These are phyloP conservation scores for Drosophila mauritiana DNA, from an alignment of 1,140 invertebrate genomes.

Conservation along the genomic window DNA sequence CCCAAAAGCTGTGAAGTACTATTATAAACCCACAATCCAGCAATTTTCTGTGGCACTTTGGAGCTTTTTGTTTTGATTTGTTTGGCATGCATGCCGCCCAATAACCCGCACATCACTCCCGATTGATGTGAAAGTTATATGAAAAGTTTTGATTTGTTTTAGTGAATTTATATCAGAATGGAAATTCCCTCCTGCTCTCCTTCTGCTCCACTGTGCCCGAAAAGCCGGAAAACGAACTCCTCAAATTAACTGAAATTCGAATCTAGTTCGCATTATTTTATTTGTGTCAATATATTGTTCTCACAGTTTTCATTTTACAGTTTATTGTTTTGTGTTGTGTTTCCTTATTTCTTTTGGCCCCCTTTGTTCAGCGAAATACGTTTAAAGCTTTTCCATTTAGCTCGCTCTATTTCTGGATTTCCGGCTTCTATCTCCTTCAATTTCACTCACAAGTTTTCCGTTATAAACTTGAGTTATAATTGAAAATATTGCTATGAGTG, in stretches of 20 bases:
- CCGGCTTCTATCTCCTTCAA: constrained; percentile 12
- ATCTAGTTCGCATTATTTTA: constrained; percentile 40
- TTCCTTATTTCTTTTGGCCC: constrained; percentile 19
- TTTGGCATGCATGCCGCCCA: constrained; percentile 50
- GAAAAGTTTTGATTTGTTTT: constrained; percentile 82
- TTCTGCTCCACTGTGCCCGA: not conserved
- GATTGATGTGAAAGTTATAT: constrained; percentile 79
- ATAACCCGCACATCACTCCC: not conserved
- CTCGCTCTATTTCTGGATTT: constrained; percentile 8
- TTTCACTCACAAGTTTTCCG: constrained; percentile 55
- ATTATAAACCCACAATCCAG: constrained; percentile 60
- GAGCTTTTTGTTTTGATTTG: constrained; percentile 57
- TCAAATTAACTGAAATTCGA: constrained; percentile 73
- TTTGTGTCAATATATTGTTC: constrained; percentile 44
- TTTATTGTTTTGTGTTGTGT: constrained; percentile 43
- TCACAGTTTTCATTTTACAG: constrained; percentile 28
- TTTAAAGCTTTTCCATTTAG: constrained; percentile 52
- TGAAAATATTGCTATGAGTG: constrained; percentile 70
- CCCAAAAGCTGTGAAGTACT: constrained; percentile 1
- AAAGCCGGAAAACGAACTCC: constrained; percentile 40
- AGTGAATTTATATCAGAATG: constrained; percentile 75
- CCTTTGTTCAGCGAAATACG: constrained; percentile 27
- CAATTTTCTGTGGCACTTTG: constrained; percentile 46
- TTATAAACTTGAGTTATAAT: constrained; percentile 82
- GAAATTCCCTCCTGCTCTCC: constrained; percentile 27